Conservation (phyloP, 2,888 invertebrate genomes). For the Brachyptera putata region DNA sequence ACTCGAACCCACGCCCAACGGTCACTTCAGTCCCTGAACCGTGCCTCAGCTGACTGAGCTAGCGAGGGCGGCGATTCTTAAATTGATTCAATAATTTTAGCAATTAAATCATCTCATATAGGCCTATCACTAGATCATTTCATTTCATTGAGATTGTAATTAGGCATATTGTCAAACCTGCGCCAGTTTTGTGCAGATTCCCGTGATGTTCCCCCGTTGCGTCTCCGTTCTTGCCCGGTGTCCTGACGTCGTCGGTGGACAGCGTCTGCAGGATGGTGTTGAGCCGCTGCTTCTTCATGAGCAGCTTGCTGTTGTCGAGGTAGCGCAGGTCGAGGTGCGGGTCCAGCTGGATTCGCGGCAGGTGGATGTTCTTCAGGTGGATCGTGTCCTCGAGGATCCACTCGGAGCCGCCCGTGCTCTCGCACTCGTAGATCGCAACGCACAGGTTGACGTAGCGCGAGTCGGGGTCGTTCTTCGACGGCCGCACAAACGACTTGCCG, state of each 20-base stretch:
- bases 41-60: no score
- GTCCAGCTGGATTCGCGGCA: slow-evolving; percentile 77
- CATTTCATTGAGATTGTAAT: no score
- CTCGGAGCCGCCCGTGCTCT: slow-evolving; percentile 85
- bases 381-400: slow-evolving; percentile 96
- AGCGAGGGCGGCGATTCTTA: no score
- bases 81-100: no score
- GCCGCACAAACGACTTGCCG: slow-evolving; percentile 82
- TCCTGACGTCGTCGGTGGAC: slow-evolving; percentile 69
- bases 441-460: slow-evolving; percentile 84
- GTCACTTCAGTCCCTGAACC: no score
- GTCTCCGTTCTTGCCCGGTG: slow-evolving; percentile 44
- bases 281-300: slow-evolving; percentile 69
- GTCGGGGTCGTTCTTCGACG: slow-evolving; percentile 67
- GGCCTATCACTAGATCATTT: no score
- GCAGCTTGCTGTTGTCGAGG: slow-evolving; percentile 69
- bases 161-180: no score
- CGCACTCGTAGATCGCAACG: slow-evolving; percentile 98
- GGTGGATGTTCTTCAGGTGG: slow-evolving; percentile 84
- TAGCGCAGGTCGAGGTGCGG: slow-evolving; percentile 70
- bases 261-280: slow-evolving; percentile 79
- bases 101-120: no score
- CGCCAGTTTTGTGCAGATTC: slow-evolving; percentile 38
- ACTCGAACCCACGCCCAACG: no score
- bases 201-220: slow-evolving; percentile 35